phyloP scores from a whole-genome alignment of 2,113 vertebrate species.

The Myiopsitta monachus region DNA sequence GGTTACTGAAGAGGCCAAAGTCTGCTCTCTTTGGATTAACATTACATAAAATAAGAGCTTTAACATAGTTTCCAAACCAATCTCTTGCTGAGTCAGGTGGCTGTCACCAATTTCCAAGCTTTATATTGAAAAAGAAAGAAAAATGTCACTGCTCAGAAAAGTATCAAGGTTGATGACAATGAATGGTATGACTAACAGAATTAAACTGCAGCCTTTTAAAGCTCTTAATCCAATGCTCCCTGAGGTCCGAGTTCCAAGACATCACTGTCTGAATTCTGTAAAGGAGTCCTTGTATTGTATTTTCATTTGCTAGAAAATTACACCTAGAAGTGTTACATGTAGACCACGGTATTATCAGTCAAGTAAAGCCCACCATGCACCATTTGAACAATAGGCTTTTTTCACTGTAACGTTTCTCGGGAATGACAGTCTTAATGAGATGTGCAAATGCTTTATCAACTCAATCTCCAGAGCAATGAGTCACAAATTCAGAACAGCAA shows the following conservation, averaged over 20 bases:
- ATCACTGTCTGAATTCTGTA: neutral
- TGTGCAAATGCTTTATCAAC: constrained; percentile 42
- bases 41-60: neutral
- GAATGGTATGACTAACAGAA: neutral
- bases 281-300: neutral
- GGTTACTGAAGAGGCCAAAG: too few relatives aligned
- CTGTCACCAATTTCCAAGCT: neutral
- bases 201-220: neutral
- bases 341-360: neutral
- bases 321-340: neutral
- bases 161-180: neutral
- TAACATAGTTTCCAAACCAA: neutral
- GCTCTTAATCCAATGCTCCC: neutral
- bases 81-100: neutral
- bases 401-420: neutral
- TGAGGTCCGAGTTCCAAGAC: neutral
- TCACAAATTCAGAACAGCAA: constrained; percentile 8
- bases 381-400: neutral
- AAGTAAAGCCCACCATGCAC: neutral
- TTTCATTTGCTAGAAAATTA: constrained; percentile 3
- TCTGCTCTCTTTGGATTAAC: neutral
- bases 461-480: constrained; percentile 32
- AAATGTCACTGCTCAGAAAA: neutral
- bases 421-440: constrained; percentile 34
- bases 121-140: neutral